Percentiles rank a stretch among this genome's conserved stretches.
Conservation (phyloP, 92 coral and sea anemone genomes). For the Siderastrea radians region DNA sequence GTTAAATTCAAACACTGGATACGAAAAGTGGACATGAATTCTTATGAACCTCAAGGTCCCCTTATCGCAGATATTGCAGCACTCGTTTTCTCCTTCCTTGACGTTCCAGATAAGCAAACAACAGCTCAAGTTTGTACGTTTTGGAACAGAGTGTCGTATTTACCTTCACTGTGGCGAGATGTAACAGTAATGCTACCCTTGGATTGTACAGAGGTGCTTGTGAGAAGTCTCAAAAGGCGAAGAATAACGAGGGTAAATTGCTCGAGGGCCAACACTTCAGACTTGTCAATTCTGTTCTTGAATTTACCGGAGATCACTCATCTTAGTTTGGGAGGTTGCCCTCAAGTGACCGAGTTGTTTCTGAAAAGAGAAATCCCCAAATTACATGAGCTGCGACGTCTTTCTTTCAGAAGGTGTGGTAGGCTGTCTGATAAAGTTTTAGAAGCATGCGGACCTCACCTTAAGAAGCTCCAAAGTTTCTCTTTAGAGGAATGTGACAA, state of each 20-base stretch:
- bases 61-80: conserved; percentile 90
- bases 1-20: neutral
- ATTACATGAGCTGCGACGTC: conserved; percentile 73
- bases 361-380: conserved; percentile 73
- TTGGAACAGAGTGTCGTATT: conserved; percentile 83
- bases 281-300: conserved; percentile 75
- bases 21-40: conserved; percentile 24
- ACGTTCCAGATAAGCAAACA: conserved; percentile 77
- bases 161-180: conserved; percentile 86
- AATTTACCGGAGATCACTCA: conserved; percentile 79
- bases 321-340: conserved; percentile 90
- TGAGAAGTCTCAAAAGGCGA: conserved; percentile 79
- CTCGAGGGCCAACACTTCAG: conserved; percentile 80
- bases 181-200: conserved; percentile 82
- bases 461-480: conserved; percentile 75
- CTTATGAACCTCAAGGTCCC: conserved; percentile 84
- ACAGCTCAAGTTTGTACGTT: conserved; percentile 87
- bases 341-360: conserved; percentile 81
- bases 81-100: conserved; percentile 85
- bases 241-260: conserved; percentile 82
- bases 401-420: conserved; percentile 85
- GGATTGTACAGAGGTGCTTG: conserved; percentile 67
- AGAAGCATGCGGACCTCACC: conserved; percentile 80
- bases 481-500: conserved; percentile 88
- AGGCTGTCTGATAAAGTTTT: conserved; percentile 84